A percentile compares a stretch with the other conserved stretches of the same genome.
phyloP scores from a whole-genome alignment of 1,140 invertebrate species.

The Leptopilina clavipes region DNA sequence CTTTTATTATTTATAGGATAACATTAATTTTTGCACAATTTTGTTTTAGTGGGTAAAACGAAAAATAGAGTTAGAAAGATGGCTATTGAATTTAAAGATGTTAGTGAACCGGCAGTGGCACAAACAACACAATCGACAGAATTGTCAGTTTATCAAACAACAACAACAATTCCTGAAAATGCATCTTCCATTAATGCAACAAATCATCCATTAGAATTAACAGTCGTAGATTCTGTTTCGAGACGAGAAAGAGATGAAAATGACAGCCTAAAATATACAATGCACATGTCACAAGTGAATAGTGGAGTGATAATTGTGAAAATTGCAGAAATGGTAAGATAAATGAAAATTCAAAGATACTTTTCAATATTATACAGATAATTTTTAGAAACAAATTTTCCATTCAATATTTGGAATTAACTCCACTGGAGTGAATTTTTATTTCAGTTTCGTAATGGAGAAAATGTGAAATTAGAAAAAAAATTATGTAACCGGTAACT shows the following conservation, averaged over 20 bases:
- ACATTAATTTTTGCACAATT: too few species aligned
- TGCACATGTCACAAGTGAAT: not conserved
- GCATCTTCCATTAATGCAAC: not conserved
- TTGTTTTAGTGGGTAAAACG: too few species aligned
- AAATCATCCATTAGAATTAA: constrained; percentile 5
- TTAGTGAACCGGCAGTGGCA: not conserved
- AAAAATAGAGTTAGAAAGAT: not conserved
- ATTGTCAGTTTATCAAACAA: not conserved
- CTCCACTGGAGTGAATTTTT: too few species aligned
- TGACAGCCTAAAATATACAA: not conserved
- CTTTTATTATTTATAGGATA: too few species aligned
- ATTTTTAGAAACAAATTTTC: too few species aligned
- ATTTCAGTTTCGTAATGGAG: too few species aligned
- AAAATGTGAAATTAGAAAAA: too few species aligned
- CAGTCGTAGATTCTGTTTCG: not conserved
- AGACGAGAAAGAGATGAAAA: not conserved
- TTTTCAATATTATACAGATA: too few species aligned
- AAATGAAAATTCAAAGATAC: too few species aligned
- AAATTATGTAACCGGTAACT: too few species aligned
- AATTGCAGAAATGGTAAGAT: constrained; percentile 12
- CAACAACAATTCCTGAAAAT: not conserved
- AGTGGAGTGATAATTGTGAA: not conserved
- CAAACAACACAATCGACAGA: not conserved
- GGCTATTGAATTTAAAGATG: constrained; percentile 18
- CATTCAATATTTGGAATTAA: too few species aligned